A percentile compares a stretch with the other conserved stretches of the same genome.
These are phyloP conservation scores for Nemurella pictetii DNA, from an alignment of 2,888 invertebrate species.

Conservation along the genomic window DNA sequence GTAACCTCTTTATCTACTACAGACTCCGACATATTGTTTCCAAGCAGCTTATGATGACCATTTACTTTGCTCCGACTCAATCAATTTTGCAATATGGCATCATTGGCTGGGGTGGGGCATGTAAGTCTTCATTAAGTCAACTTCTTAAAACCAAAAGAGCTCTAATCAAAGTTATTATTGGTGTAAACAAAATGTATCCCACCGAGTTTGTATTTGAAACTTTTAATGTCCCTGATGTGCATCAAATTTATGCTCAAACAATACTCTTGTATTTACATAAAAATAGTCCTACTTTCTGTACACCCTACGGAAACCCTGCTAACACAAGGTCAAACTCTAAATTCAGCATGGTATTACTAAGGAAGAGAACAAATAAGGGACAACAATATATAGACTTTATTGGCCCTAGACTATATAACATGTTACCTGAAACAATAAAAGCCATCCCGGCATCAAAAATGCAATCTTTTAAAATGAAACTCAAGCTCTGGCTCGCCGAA, in stretches of 20 bases:
- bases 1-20: background rate
- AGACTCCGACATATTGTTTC: background rate
- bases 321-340: too few species aligned
- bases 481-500: background rate
- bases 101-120: slow-evolving; percentile 1
- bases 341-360: too few species aligned
- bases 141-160: background rate
- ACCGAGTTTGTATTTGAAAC: too few species aligned
- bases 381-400: background rate
- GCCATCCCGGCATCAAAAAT: background rate
- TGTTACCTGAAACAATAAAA: background rate
- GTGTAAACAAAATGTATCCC: too few species aligned
- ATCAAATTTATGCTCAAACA: too few species aligned
- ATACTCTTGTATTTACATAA: too few species aligned
- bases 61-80: background rate
- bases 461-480: slow-evolving; percentile 15
- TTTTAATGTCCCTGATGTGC: too few species aligned
- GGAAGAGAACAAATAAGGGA: too few species aligned
- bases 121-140: background rate
- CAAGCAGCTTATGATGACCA: background rate
- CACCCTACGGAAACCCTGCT: too few species aligned
- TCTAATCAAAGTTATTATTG: background rate
- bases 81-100: background rate
- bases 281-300: too few species aligned
- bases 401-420: background rate